phyloP scores from a whole-genome alignment of 2,888 invertebrate species.

The Synergus gifuensis region DNA sequence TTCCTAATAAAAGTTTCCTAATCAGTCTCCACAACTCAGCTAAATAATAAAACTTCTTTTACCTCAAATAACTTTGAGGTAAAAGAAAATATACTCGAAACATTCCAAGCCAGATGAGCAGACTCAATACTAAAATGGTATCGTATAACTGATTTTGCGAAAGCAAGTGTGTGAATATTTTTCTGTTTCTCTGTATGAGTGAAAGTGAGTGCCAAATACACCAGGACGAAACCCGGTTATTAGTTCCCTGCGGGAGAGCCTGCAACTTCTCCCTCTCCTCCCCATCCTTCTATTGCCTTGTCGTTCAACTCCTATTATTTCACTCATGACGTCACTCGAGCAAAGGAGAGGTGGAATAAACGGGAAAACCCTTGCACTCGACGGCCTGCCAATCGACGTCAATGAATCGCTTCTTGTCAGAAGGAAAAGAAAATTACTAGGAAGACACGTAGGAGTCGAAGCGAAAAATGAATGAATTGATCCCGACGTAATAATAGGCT shows the following conservation, averaged over 20 bases:
- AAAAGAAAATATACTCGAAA: background rate
- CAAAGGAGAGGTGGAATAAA: constrained; percentile 50
- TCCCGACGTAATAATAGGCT: constrained; percentile 35
- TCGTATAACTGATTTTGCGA: background rate
- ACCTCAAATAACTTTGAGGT: constrained; percentile 1
- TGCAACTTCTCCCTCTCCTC: constrained; percentile 46
- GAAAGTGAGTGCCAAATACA: constrained; percentile 61
- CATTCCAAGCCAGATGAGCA: constrained; percentile 14
- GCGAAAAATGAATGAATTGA: constrained; percentile 42
- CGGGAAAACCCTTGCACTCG: constrained; percentile 58
- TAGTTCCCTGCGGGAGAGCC: constrained; percentile 73
- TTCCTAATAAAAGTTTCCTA: background rate
- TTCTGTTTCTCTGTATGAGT: constrained; percentile 3
- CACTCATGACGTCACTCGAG: constrained; percentile 51
- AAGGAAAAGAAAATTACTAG: constrained; percentile 56
- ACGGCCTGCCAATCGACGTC: constrained; percentile 59
- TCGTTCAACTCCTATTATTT: constrained; percentile 56
- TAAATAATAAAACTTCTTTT: background rate
- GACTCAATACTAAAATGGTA: constrained; percentile 1
- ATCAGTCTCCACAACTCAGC: background rate
- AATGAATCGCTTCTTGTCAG: constrained; percentile 57
- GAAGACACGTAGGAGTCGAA: constrained; percentile 43
- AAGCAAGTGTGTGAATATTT: background rate
- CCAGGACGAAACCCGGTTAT: constrained; percentile 71
- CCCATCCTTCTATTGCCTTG: constrained; percentile 44